phyloP scores from a whole-genome alignment of 2,888 invertebrate species.

The Blomia tropicalis region DNA sequence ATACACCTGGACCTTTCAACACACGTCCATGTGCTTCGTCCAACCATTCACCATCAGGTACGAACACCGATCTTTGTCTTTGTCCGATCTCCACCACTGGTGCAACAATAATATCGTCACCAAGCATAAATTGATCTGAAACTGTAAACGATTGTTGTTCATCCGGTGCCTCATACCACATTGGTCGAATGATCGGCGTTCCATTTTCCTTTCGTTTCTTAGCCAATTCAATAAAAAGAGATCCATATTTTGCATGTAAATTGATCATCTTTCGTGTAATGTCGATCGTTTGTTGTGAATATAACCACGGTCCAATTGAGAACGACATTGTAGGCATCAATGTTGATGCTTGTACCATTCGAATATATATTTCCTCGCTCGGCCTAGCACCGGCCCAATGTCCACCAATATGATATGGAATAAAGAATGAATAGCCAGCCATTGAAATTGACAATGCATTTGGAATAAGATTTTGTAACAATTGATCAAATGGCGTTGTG shows the following conservation, averaged over 20 bases:
- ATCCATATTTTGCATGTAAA: constrained; percentile 48
- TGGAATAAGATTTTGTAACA: constrained; percentile 60
- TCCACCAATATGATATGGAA: constrained; percentile 86
- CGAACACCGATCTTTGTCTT: constrained; percentile 56
- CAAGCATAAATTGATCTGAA: constrained; percentile 61
- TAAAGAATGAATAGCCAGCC: constrained; percentile 76
- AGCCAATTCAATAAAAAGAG: constrained; percentile 44
- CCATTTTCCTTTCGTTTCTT: constrained; percentile 43
- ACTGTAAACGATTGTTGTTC: constrained; percentile 45
- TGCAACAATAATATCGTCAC: constrained; percentile 73
- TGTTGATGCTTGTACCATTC: constrained; percentile 77
- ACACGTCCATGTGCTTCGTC: constrained; percentile 12
- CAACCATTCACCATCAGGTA: constrained; percentile 72
- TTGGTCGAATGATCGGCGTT: constrained; percentile 57
- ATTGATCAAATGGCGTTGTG: constrained; percentile 47
- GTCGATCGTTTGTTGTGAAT: constrained; percentile 40
- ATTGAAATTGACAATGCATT: constrained; percentile 72
- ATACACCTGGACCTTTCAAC: neutral
- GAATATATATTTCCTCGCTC: constrained; percentile 56
- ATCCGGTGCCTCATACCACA: constrained; percentile 65
- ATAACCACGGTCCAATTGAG: constrained; percentile 62
- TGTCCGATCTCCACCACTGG: constrained; percentile 57
- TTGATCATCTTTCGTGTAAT: constrained; percentile 49
- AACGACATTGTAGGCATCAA: constrained; percentile 83
- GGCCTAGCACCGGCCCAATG: constrained; percentile 30